Evolutionary conservation across 53 echinoderm and acorn worm species (phyloP), one percentile per base, ranked within the genome.

Genomic region (Mesocentrotus franciscanus): DNA sequence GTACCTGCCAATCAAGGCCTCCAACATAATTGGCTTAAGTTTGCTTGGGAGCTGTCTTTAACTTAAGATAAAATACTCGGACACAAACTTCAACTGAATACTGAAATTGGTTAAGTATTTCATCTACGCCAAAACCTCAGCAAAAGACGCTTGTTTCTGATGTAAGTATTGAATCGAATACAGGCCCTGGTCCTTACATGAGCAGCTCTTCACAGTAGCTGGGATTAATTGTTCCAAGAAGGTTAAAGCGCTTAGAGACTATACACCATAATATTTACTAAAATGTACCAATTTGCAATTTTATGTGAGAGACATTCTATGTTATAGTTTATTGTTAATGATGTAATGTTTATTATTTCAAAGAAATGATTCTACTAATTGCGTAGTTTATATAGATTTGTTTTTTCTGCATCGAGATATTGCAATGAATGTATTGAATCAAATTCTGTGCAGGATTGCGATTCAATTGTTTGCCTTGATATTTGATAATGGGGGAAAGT

Each of bases 351-450:
- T 87, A 87, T 87, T 59, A 27, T 87, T 58, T 57, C 10, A 85
- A 85, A 58, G 14, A 58, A 87, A 87, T 87, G 87, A 59, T 87
- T 59, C 59, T 87, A 58, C 58, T 58, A 58, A 87, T 84, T 87
- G 57, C 58, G 56, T 87, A 87, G 58, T 84, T 84, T 55, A 42
- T 75, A 75, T 20, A 84, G 55, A 55, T 49, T 5, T 84, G 42
- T 42, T 7, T 26, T 57, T 29, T 26, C 34, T 87, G n/a, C 18
- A 18, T 87, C 29, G 24, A 56, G 87, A 87, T 87, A 58, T 87
- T 87, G 56, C 87, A 17, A 58, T 27, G 87, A 87, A 27, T n/a
- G 87, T 39, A 35, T 39, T 58, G 87, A 87, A 87, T 87, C 58
- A 87, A 87, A 87, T 87, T 87, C 87, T 59, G 29, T 58, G 58